phyloP scores from a whole-genome alignment of 1,140 invertebrate genomes.

The Trachymyrmex cornetzi region DNA sequence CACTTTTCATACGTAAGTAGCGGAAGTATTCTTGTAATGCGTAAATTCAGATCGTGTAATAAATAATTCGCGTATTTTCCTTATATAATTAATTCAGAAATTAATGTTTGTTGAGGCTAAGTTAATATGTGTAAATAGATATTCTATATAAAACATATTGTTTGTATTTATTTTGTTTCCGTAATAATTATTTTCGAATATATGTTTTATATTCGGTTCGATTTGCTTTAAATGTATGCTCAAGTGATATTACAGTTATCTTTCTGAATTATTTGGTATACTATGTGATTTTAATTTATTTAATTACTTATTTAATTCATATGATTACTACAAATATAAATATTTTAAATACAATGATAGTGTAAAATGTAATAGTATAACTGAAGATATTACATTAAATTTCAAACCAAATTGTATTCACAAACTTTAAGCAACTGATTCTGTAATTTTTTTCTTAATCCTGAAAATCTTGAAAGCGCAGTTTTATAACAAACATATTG shows the following conservation, averaged over 20 bases:
- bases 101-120: not conserved
- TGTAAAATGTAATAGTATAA: not conserved
- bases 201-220: not conserved
- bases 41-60: not conserved
- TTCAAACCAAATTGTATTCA: conserved; percentile 1
- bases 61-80: not conserved
- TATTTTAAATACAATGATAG: not conserved
- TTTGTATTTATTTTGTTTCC: not conserved
- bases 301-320: conserved; percentile 1
- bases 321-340: not conserved
- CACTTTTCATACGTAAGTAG: not conserved
- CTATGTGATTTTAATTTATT: not conserved
- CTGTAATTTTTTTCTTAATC: conserved; percentile 8
- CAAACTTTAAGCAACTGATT: conserved; percentile 3
- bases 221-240: not conserved
- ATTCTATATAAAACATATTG: not conserved
- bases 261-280: not conserved
- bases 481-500: not conserved
- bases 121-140: not conserved
- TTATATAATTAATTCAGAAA: not conserved
- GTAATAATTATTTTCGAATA: not conserved
- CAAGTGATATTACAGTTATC: not conserved
- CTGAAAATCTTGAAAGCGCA: not conserved
- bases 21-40: not conserved
- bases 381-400: not conserved